phyloP scores from a whole-genome alignment of 1,140 invertebrate species.

The Caerostris darwini region DNA sequence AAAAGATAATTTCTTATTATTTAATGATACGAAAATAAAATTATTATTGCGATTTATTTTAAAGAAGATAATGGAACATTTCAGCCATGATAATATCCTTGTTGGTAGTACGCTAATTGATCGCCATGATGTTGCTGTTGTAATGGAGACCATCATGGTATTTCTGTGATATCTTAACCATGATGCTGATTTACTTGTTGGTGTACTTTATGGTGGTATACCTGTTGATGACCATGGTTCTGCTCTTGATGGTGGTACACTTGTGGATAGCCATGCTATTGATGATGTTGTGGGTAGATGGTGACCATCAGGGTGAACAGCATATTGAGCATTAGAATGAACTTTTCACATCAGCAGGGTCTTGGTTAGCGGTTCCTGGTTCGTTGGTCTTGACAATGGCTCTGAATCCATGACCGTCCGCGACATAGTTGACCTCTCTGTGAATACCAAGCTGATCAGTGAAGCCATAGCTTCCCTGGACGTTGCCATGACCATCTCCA shows the following conservation, averaged over 20 bases:
- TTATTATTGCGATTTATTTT: no score
- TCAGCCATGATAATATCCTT: no score
- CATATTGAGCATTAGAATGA: conserved; percentile 6
- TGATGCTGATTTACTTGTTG: background rate
- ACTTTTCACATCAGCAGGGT: conserved; percentile 34
- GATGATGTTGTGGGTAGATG: no score
- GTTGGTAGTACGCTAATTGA: no score
- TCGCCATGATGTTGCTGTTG: no score
- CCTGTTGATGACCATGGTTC: background rate
- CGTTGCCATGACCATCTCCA: background rate
- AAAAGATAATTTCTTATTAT: no score
- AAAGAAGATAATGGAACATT: no score
- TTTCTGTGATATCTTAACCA: background rate
- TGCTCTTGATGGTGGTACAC: background rate
- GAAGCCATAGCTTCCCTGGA: conserved; percentile 54
- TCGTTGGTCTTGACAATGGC: conserved; percentile 72
- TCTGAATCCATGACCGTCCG: conserved; percentile 68
- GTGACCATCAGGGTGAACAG: background rate
- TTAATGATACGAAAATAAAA: no score
- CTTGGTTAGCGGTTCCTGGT: conserved; percentile 58
- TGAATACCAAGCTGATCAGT: conserved; percentile 58
- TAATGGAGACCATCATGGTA: no score
- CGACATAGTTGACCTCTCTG: conserved; percentile 55
- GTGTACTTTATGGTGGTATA: background rate
- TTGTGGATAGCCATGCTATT: background rate